phyloP scores from a whole-genome alignment of 2,888 invertebrate genomes.

The Prosopocoilus inquinatus region DNA sequence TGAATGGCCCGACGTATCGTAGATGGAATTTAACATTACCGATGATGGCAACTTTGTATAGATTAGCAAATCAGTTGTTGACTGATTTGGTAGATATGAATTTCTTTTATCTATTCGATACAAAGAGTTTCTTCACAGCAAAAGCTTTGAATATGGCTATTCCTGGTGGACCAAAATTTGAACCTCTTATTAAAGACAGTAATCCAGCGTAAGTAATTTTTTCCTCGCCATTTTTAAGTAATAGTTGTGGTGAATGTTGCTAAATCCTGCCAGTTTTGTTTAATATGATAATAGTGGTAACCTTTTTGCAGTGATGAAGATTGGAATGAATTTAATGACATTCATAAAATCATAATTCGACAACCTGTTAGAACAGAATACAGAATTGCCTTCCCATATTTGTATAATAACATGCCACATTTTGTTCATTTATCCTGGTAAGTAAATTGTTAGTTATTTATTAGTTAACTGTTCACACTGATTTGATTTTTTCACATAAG shows the following conservation, averaged over 20 bases:
- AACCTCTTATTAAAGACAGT: constrained; percentile 97
- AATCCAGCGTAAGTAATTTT: constrained; percentile 73
- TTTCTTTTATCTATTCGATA: constrained; percentile 98
- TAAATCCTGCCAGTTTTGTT: background rate
- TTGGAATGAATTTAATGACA: constrained; percentile 99
- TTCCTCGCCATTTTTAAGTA: no score
- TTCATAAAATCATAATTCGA: constrained; percentile 98
- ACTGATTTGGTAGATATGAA: constrained; percentile 98
- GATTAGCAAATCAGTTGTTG: constrained; percentile 94
- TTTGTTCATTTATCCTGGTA: constrained; percentile 98
- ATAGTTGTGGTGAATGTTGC: background rate
- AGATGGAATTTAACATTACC: constrained; percentile 95
- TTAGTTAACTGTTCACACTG: constrained; percentile 37
- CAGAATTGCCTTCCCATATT: constrained; percentile 97
- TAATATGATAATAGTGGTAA: no score
- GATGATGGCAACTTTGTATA: constrained; percentile 96
- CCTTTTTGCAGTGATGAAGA: constrained; percentile 86
- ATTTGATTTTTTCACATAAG: constrained; percentile 46
- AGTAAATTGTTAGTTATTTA: constrained; percentile 46
- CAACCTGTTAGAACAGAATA: constrained; percentile 99
- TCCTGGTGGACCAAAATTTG: constrained; percentile 99
- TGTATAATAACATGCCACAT: constrained; percentile 98
- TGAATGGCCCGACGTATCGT: constrained; percentile 96
- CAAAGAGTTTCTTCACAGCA: constrained; percentile 99
- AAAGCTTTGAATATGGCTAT: constrained; percentile 99